Evolutionary conservation across 2,888 invertebrate species (phyloP), one percentile per base, ranked within the genome.

Genomic region (Cataglyphis livida): DNA sequence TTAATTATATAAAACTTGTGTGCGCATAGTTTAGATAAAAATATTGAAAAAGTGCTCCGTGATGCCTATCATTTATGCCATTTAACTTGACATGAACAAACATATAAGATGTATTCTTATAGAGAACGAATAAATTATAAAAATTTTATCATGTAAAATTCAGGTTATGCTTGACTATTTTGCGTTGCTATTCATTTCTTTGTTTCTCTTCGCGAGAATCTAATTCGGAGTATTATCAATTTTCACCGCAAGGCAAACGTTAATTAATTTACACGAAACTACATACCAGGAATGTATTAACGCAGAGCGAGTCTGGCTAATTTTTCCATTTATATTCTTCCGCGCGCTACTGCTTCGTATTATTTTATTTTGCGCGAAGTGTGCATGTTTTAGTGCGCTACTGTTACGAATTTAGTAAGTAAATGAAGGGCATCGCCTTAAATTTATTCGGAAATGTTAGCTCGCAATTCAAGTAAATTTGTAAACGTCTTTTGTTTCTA

Each of bases 11-110:
- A 7, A 1, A 35, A n/a, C 0, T 7, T 15, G 12, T 15, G 7
- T 25, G 21, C 32, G 5, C 51, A 5, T 48, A 10, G 0, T 35
- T 70, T 35, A 21, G 9, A 88, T 84, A 86, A 84, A 90, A 90
- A 88, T 84, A 86, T 90, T 85, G n/a, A 1, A 82, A 83, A 83
- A 51, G 7, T 48, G 85, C 82, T 88, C 70, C 85, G 85, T 82
- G 81, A 81, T 82, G 87, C 85, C 85, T 73, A 87, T 85, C 81
- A 85, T 91, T 86, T 85, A 84, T 70, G 84, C 85, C 85, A 85
- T 87, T 89, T 83, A 54, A 85, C 85, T 85, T 83, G 73, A 84
- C 66, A 48, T 75, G 25, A 21, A 59, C 6, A 21, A 5, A 44
- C 32, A 15, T 25, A 5, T 10, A 54, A 3, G 21, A 21, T 61